Evolutionary conservation across 1,140 invertebrate genomes (phyloP).

Genomic region (Leptestheria dahalacensis): DNA sequence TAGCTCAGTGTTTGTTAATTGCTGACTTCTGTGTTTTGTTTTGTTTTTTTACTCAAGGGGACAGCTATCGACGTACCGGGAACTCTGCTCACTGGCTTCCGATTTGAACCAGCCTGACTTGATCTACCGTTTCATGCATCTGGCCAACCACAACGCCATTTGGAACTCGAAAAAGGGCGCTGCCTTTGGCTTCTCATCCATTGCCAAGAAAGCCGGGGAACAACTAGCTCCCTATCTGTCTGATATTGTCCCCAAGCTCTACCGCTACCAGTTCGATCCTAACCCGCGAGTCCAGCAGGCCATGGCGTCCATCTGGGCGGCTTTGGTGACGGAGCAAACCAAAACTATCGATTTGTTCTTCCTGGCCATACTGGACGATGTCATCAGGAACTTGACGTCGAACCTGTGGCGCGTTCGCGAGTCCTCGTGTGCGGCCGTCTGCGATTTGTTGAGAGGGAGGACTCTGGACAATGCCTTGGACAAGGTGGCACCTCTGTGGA

Average conservation of each 20-base stretch:
- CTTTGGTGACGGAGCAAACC: constrained; percentile 67
- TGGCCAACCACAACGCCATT: constrained; percentile 81
- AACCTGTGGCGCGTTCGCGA: constrained; percentile 75
- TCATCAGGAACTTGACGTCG: constrained; percentile 63
- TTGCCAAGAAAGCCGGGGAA: constrained; percentile 60
- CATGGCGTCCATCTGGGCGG: constrained; percentile 82
- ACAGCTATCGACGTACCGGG: constrained; percentile 79
- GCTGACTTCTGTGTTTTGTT: constrained; percentile 7
- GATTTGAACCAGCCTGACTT: constrained; percentile 88
- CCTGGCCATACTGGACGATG: constrained; percentile 66
- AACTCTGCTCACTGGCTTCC: constrained; percentile 79
- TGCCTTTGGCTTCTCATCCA: constrained; percentile 75
- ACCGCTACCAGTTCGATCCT: constrained; percentile 71
- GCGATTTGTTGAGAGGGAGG: constrained; percentile 54
- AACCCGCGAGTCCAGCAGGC: constrained; percentile 76
- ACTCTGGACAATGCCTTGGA: constrained; percentile 32
- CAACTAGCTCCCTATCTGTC: constrained; percentile 65
- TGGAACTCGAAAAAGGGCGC: constrained; percentile 83
- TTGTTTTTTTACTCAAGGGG: constrained; percentile 34
- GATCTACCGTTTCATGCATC: constrained; percentile 86
- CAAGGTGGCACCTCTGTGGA: constrained; percentile 55
- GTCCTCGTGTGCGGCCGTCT: constrained; percentile 72
- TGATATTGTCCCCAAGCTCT: constrained; percentile 74
- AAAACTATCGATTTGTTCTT: constrained; percentile 75
- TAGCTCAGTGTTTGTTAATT: not conserved